Base-by-base conservation (phyloP, 2,113 vertebrate species). In the Syrmaticus mikado region DNA sequence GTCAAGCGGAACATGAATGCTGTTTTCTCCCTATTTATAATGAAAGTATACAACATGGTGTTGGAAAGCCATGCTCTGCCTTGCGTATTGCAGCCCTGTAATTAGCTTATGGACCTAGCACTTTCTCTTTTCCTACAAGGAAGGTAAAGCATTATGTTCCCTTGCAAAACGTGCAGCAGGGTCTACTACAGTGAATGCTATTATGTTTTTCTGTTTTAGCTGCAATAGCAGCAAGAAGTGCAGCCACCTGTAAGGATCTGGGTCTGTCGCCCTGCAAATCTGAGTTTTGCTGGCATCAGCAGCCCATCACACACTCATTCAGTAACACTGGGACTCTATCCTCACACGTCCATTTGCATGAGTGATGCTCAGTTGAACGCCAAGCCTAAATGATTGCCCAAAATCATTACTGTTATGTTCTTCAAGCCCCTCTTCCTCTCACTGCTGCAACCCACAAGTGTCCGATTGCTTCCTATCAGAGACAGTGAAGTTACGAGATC, bases 401-500 rank as follows among this genome's bases (percentile, higher is more conserved):
- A 32, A 75, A 27, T 41, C 38, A 24, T 46, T 4, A 14, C 5
- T 11, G 16, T 19, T 16, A 4, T 1, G 8, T 77, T 41, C 52
- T 57, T 60, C 64, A 46, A 12, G 20, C 24, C 62, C 72, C 58
- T 6, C 36, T 15, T 52, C n/a, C 71, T 72, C 61, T 67, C 64
- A 25, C 41, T 13, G 21, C 24, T 52, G 52, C 32, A 19, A 11
- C 36, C 53, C 43, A 30, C 16, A 25, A 1, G 74, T 8, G 11
- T 0, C 3, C 6, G 13, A 11, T 10, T 52, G 1, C 36, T 75
- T 4, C 1, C 27, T 27, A 11, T 5, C 36, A 0, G 20, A n/a
- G n/a, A 50, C 78, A 52, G 4, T 8, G 10, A 36, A 82, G 12
- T 9, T 52, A 6, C 0, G 18, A 34, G 38, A 64, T 61, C 38